Conservation (phyloP, 2,888 invertebrate species). For the Horisme vitalbata region DNA sequence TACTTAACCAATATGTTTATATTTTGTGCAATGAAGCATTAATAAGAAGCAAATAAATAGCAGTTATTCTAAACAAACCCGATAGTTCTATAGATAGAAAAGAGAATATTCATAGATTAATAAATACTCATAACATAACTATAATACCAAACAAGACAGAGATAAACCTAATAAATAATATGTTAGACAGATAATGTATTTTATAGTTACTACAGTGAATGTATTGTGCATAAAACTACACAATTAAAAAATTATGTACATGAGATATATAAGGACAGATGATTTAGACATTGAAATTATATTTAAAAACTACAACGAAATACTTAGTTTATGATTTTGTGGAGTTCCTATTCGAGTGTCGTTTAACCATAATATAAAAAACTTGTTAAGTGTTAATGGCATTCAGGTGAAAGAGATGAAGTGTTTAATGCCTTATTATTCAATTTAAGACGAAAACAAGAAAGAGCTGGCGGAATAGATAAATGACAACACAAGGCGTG, state of each 20-base stretch:
- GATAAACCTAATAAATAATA: slow-evolving; percentile 28
- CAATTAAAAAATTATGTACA: neutral
- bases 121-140: slow-evolving; percentile 22
- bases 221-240: slow-evolving; percentile 44
- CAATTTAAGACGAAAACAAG: no score
- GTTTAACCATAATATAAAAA: slow-evolving; percentile 3
- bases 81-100: slow-evolving; percentile 46
- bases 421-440: neutral
- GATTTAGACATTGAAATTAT: neutral
- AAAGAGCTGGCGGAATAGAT: no score
- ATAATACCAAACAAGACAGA: slow-evolving; percentile 32
- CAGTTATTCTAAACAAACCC: slow-evolving; percentile 53
- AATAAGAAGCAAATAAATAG: slow-evolving; percentile 61
- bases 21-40: slow-evolving; percentile 60
- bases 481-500: slow-evolving; percentile 7
- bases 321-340: neutral
- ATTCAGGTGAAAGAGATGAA: neutral
- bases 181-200: slow-evolving; percentile 7
- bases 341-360: neutral
- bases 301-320: neutral
- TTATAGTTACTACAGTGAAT: slow-evolving; percentile 40
- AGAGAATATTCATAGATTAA: slow-evolving; percentile 33
- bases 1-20: slow-evolving; percentile 23
- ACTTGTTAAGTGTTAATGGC: no score
- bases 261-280: neutral